Conservation (phyloP, 2,113 vertebrate genomes). For the Ctenodactylus gundi region DNA sequence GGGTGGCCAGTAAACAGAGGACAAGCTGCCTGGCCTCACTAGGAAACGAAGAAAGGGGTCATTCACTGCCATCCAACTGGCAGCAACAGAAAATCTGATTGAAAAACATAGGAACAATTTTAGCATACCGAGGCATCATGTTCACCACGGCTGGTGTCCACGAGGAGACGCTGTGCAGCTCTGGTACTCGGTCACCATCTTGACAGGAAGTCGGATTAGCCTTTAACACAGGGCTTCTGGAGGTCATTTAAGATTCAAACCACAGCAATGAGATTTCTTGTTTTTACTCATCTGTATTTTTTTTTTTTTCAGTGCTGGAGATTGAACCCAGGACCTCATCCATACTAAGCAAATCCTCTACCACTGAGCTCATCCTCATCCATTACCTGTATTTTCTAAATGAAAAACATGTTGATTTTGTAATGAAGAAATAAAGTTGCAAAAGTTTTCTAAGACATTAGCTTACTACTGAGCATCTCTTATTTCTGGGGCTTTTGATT, state of each 20-base stretch:
- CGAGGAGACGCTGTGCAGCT: too few relatives aligned
- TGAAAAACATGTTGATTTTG: not conserved
- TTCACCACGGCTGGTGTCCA: too few relatives aligned
- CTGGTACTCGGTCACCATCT: too few relatives aligned
- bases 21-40: not conserved
- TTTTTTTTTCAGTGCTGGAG: not conserved
- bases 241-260: not conserved
- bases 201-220: too few relatives aligned
- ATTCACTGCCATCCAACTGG: not conserved
- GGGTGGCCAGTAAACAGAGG: not conserved
- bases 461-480: not conserved
- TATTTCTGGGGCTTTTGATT: not conserved
- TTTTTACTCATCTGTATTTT: not conserved
- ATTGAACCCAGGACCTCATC: too few relatives aligned
- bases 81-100: not conserved
- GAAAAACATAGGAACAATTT: not conserved
- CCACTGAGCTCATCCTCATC: not conserved
- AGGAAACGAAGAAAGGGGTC: not conserved
- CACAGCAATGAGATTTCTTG: not conserved
- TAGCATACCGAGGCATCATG: not conserved
- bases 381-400: slow-evolving; percentile 5
- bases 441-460: not conserved
- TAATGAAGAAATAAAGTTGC: slow-evolving; percentile 7
- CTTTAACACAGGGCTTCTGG: not conserved
- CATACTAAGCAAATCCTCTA: too few relatives aligned